Evolutionary conservation across 2,888 invertebrate genomes (phyloP), one percentile per base, ranked within the genome.

Genomic region (Orthosia gothica): DNA sequence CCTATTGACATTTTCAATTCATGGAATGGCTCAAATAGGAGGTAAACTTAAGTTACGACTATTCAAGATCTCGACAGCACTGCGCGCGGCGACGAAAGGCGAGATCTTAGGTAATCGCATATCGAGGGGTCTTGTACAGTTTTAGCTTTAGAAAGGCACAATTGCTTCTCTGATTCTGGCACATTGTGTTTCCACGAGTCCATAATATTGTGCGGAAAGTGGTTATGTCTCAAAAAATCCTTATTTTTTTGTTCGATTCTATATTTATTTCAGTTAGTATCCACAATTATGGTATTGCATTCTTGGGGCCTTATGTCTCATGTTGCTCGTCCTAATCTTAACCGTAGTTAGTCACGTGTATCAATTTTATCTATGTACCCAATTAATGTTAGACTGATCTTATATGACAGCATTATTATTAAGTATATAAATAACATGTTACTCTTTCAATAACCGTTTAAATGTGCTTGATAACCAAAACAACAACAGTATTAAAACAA

Each of bases 271-370:
- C 63, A 79, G 62, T 79, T 73, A 54, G 64, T 65, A 68, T 77
- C 52, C 70, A 75, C 76, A 71, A 59, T 72, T 69, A 70, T 69
- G 58, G 80, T 59, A 83, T 85, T 80, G 87, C 86, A 82, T 86
- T 86, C 87, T 87, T 86, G 83, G 85, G 85, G 86, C 87, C 86
- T 87, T 85, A 87, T 66, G 87, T 85, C 87, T 86, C 85, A 82
- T 74, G 83, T 87, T 87, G 85, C 87, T 85, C 70, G 74, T 79
- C 75, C 78, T 85, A 74, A 70, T 74, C 26, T 54, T 77, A 74
- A 57, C 54, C 18, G 13, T 73, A 69, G 69, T 65, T 62, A 79
- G 47, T 20, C 66, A 65, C 1, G 20, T 63, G 26, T 79, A 79
- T 62, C 47, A 5, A 59, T 71, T 78, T 65, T 40, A 79, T 57